Conservation (phyloP, 2,797 vertebrate species). For the Ciconia nigra region DNA sequence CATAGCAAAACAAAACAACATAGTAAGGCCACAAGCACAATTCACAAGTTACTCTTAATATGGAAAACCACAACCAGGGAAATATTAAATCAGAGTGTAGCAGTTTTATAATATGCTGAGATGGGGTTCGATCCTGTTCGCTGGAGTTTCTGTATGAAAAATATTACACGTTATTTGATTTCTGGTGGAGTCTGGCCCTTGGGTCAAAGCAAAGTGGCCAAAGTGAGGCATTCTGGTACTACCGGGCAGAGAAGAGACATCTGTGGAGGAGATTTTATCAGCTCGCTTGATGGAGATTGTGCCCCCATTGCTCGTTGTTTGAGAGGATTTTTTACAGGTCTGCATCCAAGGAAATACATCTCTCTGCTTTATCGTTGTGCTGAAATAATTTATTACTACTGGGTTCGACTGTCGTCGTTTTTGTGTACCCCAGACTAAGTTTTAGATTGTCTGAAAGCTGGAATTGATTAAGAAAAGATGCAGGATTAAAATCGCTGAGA, state of each 20-base stretch:
- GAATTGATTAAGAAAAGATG: background rate
- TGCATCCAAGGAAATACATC: background rate
- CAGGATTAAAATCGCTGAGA: background rate
- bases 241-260: background rate
- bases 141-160: background rate
- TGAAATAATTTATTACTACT: background rate
- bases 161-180: background rate
- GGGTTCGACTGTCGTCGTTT: background rate
- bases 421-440: background rate
- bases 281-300: background rate
- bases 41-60: background rate
- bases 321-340: background rate
- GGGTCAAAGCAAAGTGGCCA: background rate
- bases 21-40: background rate
- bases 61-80: background rate
- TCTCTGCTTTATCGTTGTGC: background rate
- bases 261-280: background rate
- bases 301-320: background rate
- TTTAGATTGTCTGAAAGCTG: background rate
- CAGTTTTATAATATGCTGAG: background rate
- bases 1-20: background rate
- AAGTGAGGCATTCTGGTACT: background rate
- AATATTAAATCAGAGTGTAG: background rate
- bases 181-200: background rate
- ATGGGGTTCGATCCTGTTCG: background rate